Conservation (phyloP, 2,888 invertebrate genomes). For the Philhelius pedissequus region DNA sequence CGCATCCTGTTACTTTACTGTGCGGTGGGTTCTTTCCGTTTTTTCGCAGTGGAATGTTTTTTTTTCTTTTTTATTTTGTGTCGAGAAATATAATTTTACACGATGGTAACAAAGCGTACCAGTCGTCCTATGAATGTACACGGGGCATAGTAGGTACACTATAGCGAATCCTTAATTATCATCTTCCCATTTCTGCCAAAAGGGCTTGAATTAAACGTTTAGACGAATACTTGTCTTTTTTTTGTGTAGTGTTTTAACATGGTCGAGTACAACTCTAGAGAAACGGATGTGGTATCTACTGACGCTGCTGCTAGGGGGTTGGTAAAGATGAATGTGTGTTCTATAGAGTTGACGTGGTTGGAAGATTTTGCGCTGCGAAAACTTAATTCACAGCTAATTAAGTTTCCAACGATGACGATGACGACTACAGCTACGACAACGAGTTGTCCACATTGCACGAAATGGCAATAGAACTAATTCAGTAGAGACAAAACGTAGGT, state of each 20-base stretch:
- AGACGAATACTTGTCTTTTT: constrained; percentile 26
- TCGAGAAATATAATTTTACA: constrained; percentile 41
- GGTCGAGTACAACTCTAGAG: constrained; percentile 18
- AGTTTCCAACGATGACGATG: constrained; percentile 27
- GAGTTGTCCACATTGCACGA: constrained; percentile 25
- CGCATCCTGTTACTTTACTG: constrained; percentile 38
- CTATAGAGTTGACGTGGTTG: constrained; percentile 30
- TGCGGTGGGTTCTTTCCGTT: constrained; percentile 20
- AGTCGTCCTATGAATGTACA: constrained; percentile 21
- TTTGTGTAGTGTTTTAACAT: constrained; percentile 2
- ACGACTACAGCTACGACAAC: constrained; percentile 5
- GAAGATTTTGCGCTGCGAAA: constrained; percentile 41
- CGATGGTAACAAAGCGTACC: constrained; percentile 40
- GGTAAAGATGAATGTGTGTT: constrained; percentile 21
- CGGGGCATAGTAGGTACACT: not conserved
- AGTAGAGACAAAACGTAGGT: constrained; percentile 40
- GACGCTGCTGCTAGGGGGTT: not conserved
- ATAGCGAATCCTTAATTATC: constrained; percentile 53
- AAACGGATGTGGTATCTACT: constrained; percentile 27
- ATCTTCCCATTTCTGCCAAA: constrained; percentile 47
- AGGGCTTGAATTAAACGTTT: constrained; percentile 58
- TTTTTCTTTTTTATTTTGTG: constrained; percentile 19
- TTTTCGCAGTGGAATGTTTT: constrained; percentile 22
- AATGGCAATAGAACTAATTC: constrained; percentile 18
- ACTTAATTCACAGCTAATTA: constrained; percentile 66